Conservation (phyloP, 2,888 invertebrate species). For the Thalpophila matura region DNA sequence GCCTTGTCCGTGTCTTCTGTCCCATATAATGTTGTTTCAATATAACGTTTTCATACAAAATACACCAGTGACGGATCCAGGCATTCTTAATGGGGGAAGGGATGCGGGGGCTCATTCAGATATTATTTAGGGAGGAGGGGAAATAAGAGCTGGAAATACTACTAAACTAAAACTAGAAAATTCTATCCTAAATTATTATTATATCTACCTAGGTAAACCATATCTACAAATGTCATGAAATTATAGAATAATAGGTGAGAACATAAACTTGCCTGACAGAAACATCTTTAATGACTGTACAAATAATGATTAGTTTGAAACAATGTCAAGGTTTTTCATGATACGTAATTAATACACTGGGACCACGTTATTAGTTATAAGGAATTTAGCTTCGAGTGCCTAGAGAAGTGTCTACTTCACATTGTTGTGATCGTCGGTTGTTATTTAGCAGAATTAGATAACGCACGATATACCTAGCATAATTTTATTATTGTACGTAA, state of each 20-base stretch:
- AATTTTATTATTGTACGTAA: constrained; percentile 42
- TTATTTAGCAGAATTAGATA: constrained; percentile 50
- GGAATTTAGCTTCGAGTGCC: constrained; percentile 69
- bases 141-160: too few relatives aligned
- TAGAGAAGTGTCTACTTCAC: constrained; percentile 58
- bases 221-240: background rate
- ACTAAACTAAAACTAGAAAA: too few relatives aligned
- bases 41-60: constrained; percentile 1
- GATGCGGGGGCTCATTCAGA: too few relatives aligned
- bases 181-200: too few relatives aligned
- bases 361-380: constrained; percentile 67
- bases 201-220: background rate
- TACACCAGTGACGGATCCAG: too few relatives aligned
- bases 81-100: too few relatives aligned
- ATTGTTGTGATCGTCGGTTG: constrained; percentile 70
- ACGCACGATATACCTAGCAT: constrained; percentile 54
- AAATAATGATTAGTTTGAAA: constrained; percentile 23
- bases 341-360: constrained; percentile 54
- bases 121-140: too few relatives aligned
- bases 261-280: constrained; percentile 5
- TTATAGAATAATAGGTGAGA: too few relatives aligned
- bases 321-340: constrained; percentile 44
- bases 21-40: background rate
- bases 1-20: constrained; percentile 41
- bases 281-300: constrained; percentile 9